Evolutionary conservation across 2,888 invertebrate genomes (phyloP), one percentile per base, ranked within the genome.

Genomic region (Cantharis rustica): DNA sequence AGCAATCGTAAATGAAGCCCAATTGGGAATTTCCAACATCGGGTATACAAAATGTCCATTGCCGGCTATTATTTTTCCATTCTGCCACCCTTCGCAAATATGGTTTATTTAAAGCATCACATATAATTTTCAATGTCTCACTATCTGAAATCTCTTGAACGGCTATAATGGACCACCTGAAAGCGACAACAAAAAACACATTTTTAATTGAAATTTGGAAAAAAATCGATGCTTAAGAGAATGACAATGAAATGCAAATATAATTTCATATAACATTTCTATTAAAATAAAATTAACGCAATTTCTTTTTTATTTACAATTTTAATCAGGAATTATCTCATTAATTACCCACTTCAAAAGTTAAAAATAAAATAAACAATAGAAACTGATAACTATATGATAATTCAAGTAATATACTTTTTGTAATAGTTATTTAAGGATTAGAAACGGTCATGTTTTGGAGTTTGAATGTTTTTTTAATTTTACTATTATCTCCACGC

Each of bases 61-160:
- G 89, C 68, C 92, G 91, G 76, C 91, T 90, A 85, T 92, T 92
- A 77, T 90, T 90, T 77, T 89, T 89, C 93, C 93, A 94, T 84
- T 93, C 93, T 16, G 89, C 87, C 11, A 94, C 91, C 77, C 93
- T 88, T 76, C 92, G 88, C 71, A 94, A 85, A 23, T 88, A 88
- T 0, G 94, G 93, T 2, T 89, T 88, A 87, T 94, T 94, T 71
- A 94, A 87, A 87, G 94, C 94, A 75, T 92, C 91, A 83, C 93
- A 93, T 74, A 95, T 91, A 86, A 92, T 90, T 86, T 92, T 91
- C 77, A 95, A 87, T 15, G 94, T 93, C 16, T 90, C 90, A 79
- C 90, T 90, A 82, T 93, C 93, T 69, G 91, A 86, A 66, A 95
- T 89, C 85, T 95, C 95, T 89, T 95, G 95, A 20, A 95, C 89